phyloP scores from a whole-genome alignment of 1,140 invertebrate genomes.

The Hyles euphorbiae region DNA sequence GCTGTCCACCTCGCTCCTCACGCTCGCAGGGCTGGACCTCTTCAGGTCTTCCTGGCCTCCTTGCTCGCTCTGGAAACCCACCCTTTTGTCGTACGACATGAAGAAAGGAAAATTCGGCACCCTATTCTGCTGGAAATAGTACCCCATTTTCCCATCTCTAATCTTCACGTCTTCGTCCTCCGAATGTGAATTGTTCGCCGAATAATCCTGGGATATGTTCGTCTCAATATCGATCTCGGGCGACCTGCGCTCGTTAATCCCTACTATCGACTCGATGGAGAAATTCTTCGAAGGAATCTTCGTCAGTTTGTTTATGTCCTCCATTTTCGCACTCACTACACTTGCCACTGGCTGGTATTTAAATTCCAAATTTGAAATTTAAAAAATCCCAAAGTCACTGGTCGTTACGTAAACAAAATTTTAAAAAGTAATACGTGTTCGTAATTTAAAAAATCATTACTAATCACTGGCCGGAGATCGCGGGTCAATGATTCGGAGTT shows the following conservation, averaged over 20 bases:
- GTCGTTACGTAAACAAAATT: not conserved
- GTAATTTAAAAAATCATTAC: conserved; percentile 1
- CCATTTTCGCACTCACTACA: conserved; percentile 34
- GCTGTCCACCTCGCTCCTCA: conserved; percentile 63
- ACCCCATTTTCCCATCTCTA: conserved; percentile 53
- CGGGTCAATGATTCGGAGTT: conserved; percentile 1
- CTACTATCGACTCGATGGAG: conserved; percentile 66
- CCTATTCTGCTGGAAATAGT: conserved; percentile 58
- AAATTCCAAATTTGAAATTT: not conserved
- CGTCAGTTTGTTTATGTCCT: conserved; percentile 63
- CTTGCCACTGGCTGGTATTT: not conserved
- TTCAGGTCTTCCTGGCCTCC: conserved; percentile 48
- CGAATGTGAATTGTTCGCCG: conserved; percentile 37
- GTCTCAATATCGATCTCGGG: conserved; percentile 68
- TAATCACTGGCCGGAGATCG: not conserved
- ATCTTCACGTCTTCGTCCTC: conserved; percentile 59
- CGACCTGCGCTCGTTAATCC: conserved; percentile 54
- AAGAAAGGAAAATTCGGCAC: conserved; percentile 67
- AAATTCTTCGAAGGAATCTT: conserved; percentile 65
- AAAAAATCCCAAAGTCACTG: conserved; percentile 1
- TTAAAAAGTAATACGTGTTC: not conserved
- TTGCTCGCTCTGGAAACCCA: conserved; percentile 35
- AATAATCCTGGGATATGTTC: conserved; percentile 55
- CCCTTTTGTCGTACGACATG: conserved; percentile 61
- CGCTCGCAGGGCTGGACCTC: conserved; percentile 55